Evolutionary conservation across 2,113 vertebrate genomes (phyloP), one percentile per base, ranked within the genome.

Genomic region (Brachyhypopomus gauderio): DNA sequence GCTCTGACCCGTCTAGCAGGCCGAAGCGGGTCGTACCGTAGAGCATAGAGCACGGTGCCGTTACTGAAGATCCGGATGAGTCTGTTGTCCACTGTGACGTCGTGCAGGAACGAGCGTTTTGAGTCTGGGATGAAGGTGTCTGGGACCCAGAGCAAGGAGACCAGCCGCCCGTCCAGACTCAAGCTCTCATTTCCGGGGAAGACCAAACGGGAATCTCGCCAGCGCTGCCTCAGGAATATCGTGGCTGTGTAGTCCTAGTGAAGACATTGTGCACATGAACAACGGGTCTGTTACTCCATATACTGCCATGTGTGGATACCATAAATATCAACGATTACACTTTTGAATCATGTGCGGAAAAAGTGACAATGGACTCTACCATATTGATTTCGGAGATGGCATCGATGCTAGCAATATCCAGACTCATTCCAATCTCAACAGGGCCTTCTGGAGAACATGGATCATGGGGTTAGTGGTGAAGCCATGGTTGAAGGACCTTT

Each of bases 341-440:
- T 17, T 9, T 2, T 14, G 16, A 75, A 19, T 34, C 27, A 16
- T 23, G 12, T 20, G 7, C 41, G n/a, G 22, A n/a, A 16, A 59
- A 75, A 75, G 12, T 3, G 22, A 25, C 17, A 30, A 16, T 30
- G 27, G 27, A 9, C 3, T 45, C 5, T 72, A 96, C 96, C 96
- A 96, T 97, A 85, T 97, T 97, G 84, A 97, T 97, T 92, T 96
- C 95, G 82, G 96, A 97, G 89, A 97, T 96, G 60, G 95, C 96
- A 86, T 96, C 95, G 82, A 96, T 96, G 89, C 96, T 97, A 87
- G 95, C 96, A 64, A 97, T 95, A 84, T 96, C 96, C 94, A 97
- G 82, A 82, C 96, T 97, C 95, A 96, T 96, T 27, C 95, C 96
- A 23, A 96, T 89, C 0, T 94, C 94, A 27, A 97, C 95, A 4